Evolutionary conservation across 2,797 vertebrate genomes (phyloP), one percentile per base, ranked within the genome.

Genomic region (Peromyscus nudipes): DNA sequence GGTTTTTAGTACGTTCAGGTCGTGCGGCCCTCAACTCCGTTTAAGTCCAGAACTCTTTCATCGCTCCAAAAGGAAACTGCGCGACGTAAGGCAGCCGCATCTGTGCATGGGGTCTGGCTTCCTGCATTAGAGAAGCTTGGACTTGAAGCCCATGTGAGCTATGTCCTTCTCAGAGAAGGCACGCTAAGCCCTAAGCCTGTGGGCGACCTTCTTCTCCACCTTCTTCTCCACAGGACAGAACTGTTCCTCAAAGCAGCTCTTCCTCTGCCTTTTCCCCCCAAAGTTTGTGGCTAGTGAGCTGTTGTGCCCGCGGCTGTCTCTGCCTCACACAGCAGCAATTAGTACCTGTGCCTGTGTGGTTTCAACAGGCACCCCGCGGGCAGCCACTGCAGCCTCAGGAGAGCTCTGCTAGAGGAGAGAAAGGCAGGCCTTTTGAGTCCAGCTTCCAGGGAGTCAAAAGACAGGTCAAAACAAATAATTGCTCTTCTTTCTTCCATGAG

Each of bases 381-480:
- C 16, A 88, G 49, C n/a, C 57, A 23, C 76, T 69, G 60, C 52
- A 43, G 77, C 52, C 77, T 60, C 23, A 0, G 62, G 14, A 75
- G 69, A 57, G 34, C 21, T 27, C 77, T 40, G 37, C 57, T 60
- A 64, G 92, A 37, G 52, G 52, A 65, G 29, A 83, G 21, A n/a
- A 23, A 76, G 27, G 77, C 49, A 69, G n/a, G 67, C 5, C 37
- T 76, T 94, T 43, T 69, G 60, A 76, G 4, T 60, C 60, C 4
- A 21, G 46, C 69, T 92, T 67, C 25, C 40, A 40, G 46, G 75
- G n/a, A 67, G 67, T 82, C 81, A 34, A 4, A 17, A 93, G 43
- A 83, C 71, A 80, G 43, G 19, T 69, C 71, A 43, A 76, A 94
- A 83, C 77, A 77, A 87, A 77, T 52, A 76, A 71, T 34, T 82